Evolutionary conservation across 1,140 invertebrate genomes (phyloP).

Genomic region (Drosophila subpulchrella): DNA sequence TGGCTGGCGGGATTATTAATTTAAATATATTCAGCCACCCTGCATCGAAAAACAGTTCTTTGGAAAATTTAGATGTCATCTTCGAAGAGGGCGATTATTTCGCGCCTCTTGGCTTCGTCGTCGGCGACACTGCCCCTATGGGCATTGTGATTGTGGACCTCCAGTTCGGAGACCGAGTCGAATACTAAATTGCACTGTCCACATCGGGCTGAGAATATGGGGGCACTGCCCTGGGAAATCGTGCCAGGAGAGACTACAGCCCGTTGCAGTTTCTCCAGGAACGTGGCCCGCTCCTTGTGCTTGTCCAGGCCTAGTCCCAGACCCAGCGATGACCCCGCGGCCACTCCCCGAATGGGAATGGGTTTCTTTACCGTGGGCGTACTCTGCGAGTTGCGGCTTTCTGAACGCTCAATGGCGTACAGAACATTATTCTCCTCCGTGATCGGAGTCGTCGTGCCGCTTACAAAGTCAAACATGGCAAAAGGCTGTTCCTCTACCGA

Average conservation of each 20-base stretch:
- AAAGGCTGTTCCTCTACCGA: slow-evolving; percentile 10
- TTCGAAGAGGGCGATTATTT: slow-evolving; percentile 80
- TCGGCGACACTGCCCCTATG: slow-evolving; percentile 28
- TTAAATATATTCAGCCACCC: neutral
- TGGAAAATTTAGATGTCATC: slow-evolving; percentile 61
- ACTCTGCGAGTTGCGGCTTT: slow-evolving; percentile 60
- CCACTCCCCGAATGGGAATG: slow-evolving; percentile 57
- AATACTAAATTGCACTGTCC: slow-evolving; percentile 72
- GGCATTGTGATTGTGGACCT: slow-evolving; percentile 77
- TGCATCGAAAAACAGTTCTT: slow-evolving; percentile 8
- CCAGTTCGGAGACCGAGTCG: slow-evolving; percentile 67
- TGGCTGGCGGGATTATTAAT: neutral
- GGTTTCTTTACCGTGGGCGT: slow-evolving; percentile 65
- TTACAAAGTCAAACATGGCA: slow-evolving; percentile 27
- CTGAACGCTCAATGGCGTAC: slow-evolving; percentile 74
- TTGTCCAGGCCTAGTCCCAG: slow-evolving; percentile 2
- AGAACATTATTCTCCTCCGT: slow-evolving; percentile 73
- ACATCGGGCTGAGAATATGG: slow-evolving; percentile 69
- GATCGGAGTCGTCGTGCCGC: slow-evolving; percentile 62
- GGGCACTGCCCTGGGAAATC: slow-evolving; percentile 7
- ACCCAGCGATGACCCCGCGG: neutral
- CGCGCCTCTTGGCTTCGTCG: slow-evolving; percentile 62
- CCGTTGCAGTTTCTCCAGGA: slow-evolving; percentile 72
- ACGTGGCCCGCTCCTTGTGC: slow-evolving; percentile 57
- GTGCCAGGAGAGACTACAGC: slow-evolving; percentile 46